phyloP scores from a whole-genome alignment of 1,140 invertebrate species.

The Ridgeia piscesae region DNA sequence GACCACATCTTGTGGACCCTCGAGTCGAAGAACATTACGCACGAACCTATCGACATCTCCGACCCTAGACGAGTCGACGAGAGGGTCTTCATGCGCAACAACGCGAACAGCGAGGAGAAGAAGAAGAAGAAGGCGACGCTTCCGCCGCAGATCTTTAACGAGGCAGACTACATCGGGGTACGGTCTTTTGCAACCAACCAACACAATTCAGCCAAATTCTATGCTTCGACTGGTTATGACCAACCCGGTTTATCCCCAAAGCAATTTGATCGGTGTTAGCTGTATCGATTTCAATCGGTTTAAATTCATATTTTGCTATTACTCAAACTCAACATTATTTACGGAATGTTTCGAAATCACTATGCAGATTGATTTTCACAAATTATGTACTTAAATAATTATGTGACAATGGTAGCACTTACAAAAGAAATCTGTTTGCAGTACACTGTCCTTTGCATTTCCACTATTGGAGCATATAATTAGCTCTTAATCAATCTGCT shows the following conservation, averaged over 20 bases:
- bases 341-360: neutral
- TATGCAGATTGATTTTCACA: neutral
- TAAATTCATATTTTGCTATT: neutral
- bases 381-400: neutral
- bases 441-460: neutral
- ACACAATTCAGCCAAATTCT: neutral
- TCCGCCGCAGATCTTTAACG: constrained; percentile 30
- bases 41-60: constrained; percentile 25
- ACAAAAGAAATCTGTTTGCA: neutral
- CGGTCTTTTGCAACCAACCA: neutral
- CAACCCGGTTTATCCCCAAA: neutral
- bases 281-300: neutral
- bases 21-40: constrained; percentile 25
- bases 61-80: constrained; percentile 19
- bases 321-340: neutral
- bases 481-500: no score
- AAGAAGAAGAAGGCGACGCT: neutral
- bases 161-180: constrained; percentile 29
- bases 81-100: constrained; percentile 21
- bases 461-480: no score
- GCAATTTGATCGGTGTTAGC: no score
- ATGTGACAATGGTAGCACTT: neutral
- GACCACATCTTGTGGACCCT: constrained; percentile 30
- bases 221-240: neutral
- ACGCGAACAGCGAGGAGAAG: neutral